phyloP scores from a whole-genome alignment of 2,113 vertebrate genomes.

The Saimiri boliviensis region DNA sequence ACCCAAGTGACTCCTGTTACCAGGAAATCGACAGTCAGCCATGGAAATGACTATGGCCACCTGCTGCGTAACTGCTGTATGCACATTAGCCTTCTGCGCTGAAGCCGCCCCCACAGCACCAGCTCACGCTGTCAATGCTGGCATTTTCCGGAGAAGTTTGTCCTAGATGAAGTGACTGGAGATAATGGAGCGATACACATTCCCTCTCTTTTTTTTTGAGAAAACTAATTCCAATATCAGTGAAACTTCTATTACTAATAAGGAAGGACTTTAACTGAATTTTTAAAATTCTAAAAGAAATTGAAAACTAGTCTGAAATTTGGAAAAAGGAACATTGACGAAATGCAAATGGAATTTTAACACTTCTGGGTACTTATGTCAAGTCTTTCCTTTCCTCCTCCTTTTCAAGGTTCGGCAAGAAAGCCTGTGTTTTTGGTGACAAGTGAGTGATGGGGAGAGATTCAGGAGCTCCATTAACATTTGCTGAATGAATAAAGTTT shows the following conservation, averaged over 20 bases:
- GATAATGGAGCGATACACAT: neutral
- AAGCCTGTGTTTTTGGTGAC: neutral
- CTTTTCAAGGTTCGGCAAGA: neutral
- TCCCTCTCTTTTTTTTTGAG: neutral
- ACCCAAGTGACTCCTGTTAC: neutral
- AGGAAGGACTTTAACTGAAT: slow-evolving; percentile 17
- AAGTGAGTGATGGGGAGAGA: neutral
- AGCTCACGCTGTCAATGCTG: rapidly evolving
- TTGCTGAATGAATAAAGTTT: neutral
- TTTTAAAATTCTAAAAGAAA: slow-evolving; percentile 25
- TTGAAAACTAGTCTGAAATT: neutral
- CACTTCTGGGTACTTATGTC: neutral
- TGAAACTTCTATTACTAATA: slow-evolving; percentile 10
- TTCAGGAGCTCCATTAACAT: neutral
- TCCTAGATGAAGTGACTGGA: neutral
- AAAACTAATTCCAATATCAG: slow-evolving; percentile 18
- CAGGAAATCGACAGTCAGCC: neutral
- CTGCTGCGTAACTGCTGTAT: neutral
- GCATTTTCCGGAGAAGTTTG: neutral
- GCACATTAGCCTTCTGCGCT: neutral
- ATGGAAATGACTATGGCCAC: neutral
- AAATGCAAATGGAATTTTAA: slow-evolving; percentile 3
- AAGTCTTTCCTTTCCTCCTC: neutral
- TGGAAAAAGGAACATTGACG: neutral
- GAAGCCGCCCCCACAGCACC: neutral